phyloP scores from a whole-genome alignment of 1,140 invertebrate genomes.

The Drosophila ficusphila region DNA sequence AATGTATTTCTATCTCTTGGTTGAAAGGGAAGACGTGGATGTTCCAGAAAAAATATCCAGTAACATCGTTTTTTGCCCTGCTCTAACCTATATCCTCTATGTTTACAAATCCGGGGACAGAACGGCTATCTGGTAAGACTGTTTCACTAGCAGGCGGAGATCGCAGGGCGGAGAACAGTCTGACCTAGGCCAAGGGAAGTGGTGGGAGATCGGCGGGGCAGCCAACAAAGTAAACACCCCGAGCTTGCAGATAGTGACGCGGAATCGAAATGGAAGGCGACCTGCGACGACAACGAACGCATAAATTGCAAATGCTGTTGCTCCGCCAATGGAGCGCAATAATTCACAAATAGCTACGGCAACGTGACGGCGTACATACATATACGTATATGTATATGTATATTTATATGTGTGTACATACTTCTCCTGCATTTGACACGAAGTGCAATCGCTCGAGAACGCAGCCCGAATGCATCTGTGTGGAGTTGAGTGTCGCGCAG shows the following conservation, averaged over 20 bases:
- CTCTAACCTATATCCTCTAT: too few species aligned
- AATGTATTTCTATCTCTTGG: too few species aligned
- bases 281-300: conserved; percentile 61
- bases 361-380: background rate
- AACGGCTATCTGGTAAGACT: too few species aligned
- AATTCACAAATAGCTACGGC: conserved; percentile 71
- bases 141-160: too few species aligned
- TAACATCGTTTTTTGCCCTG: too few species aligned
- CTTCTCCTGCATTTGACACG: conserved; percentile 23
- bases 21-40: too few species aligned
- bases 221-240: conserved; percentile 5
- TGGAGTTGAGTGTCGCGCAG: background rate
- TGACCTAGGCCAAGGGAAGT: background rate
- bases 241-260: conserved; percentile 41
- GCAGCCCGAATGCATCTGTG: conserved; percentile 2
- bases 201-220: background rate
- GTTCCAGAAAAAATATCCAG: too few species aligned
- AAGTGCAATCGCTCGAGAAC: conserved; percentile 41
- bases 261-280: conserved; percentile 4
- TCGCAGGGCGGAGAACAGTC: background rate
- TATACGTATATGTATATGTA: too few species aligned
- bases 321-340: conserved; percentile 69
- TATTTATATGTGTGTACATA: background rate
- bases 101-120: too few species aligned
- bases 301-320: conserved; percentile 71